phyloP scores from a whole-genome alignment of 2,888 invertebrate genomes.

The Sepioteuthis lessoniana region DNA sequence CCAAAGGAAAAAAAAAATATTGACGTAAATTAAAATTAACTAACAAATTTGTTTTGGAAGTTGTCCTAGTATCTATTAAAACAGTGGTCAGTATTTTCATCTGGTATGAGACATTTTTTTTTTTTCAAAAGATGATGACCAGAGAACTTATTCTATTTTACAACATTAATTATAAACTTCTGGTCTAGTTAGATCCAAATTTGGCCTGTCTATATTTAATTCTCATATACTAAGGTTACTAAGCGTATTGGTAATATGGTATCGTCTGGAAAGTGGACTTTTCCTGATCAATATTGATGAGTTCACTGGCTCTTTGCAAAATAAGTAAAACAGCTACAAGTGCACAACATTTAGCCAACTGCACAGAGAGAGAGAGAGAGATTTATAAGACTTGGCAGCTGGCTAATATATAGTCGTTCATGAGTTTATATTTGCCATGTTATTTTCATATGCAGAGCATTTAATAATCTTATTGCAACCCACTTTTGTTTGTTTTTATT shows the following conservation, averaged over 20 bases:
- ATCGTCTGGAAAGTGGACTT: neutral
- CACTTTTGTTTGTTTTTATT: neutral
- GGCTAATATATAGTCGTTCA: neutral
- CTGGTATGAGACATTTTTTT: neutral
- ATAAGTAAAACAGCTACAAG: neutral
- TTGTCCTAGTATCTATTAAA: neutral
- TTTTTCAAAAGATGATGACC: neutral
- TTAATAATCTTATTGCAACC: too few species aligned
- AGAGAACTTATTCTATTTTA: neutral
- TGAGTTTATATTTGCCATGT: neutral
- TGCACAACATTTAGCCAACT: neutral
- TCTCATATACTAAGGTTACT: neutral
- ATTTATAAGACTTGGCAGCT: neutral
- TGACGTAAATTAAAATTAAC: neutral
- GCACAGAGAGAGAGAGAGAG: neutral
- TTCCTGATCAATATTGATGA: neutral
- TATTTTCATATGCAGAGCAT: too few species aligned
- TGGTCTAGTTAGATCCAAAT: neutral
- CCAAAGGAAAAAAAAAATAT: neutral
- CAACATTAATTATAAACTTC: neutral
- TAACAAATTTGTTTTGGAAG: neutral
- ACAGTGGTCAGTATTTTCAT: too few species aligned
- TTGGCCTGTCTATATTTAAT: neutral
- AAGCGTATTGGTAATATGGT: neutral
- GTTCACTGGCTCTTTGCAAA: conserved; percentile 10